Conservation (phyloP, 2,113 vertebrate genomes). For the Ia io region DNA sequence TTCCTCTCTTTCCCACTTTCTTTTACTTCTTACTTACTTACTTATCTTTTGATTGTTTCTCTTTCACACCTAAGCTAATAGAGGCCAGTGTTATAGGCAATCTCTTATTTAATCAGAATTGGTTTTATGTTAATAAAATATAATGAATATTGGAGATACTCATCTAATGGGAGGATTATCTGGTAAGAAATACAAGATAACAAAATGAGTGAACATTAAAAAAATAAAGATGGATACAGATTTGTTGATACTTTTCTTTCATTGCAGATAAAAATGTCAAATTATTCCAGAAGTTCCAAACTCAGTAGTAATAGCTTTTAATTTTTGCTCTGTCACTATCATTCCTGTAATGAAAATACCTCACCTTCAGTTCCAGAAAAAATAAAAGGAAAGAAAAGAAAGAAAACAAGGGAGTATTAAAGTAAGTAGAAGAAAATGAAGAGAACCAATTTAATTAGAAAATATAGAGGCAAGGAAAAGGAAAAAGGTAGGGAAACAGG, state of each 20-base stretch:
- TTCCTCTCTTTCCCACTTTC: neutral
- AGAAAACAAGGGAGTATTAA: neutral
- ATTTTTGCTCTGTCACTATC: neutral
- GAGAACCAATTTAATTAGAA: neutral
- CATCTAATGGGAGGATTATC: neutral
- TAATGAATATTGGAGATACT: neutral
- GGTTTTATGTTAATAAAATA: neutral
- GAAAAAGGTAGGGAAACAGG: neutral
- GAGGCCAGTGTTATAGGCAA: neutral
- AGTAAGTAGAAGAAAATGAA: neutral
- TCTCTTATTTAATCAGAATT: neutral
- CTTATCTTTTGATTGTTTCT: neutral
- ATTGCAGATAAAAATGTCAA: neutral
- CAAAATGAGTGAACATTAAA: neutral
- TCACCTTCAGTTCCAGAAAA: neutral
- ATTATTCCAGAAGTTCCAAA: neutral
- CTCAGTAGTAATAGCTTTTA: neutral
- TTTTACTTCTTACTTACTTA: neutral
- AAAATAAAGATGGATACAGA: neutral
- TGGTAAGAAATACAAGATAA: neutral
- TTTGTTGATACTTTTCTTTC: neutral
- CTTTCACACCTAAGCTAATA: neutral
- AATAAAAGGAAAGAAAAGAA: neutral
- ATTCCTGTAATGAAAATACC: neutral
- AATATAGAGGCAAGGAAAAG: neutral